A percentile compares a stretch with the other conserved stretches of the same genome.
Conservation (phyloP, 2,888 invertebrate genomes). For the Xylocampa areola region DNA sequence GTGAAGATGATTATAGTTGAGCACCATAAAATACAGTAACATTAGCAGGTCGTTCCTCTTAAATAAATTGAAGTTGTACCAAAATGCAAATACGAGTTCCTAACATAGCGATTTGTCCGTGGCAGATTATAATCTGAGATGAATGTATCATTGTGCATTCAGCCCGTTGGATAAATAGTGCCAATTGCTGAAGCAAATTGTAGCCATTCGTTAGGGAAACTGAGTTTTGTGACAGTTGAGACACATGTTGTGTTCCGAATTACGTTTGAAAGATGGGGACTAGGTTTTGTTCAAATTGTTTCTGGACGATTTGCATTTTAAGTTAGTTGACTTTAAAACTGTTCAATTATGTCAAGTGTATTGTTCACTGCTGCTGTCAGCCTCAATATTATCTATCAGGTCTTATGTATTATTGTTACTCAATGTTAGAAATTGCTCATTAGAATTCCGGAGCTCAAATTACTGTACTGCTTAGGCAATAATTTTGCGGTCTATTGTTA, state of each 20-base stretch:
- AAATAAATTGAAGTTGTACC: conserved; percentile 57
- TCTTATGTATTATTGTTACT: too few relatives aligned
- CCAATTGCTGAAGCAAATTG: conserved; percentile 66
- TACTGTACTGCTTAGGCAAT: too few relatives aligned
- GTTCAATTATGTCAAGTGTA: neutral
- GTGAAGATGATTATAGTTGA: conserved; percentile 16
- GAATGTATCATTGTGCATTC: conserved; percentile 76
- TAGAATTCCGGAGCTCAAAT: too few relatives aligned
- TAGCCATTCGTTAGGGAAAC: conserved; percentile 66
- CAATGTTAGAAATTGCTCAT: too few relatives aligned
- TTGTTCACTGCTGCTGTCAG: neutral
- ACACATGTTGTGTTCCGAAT: conserved; percentile 40
- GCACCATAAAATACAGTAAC: conserved; percentile 11
- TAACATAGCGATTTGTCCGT: conserved; percentile 77
- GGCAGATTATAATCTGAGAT: conserved; percentile 81
- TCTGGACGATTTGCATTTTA: neutral
- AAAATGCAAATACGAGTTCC: conserved; percentile 64
- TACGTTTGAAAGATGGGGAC: conserved; percentile 24
- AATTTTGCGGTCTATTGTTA: too few relatives aligned
- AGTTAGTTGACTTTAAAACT: neutral
- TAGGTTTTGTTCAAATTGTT: conserved; percentile 1
- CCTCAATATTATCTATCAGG: too few relatives aligned
- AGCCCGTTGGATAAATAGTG: conserved; percentile 65
- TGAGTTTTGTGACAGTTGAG: conserved; percentile 52
- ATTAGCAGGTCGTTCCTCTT: conserved; percentile 47